Base-by-base conservation (phyloP, 1,140 invertebrate genomes). In the Nasonia longicornis region DNA sequence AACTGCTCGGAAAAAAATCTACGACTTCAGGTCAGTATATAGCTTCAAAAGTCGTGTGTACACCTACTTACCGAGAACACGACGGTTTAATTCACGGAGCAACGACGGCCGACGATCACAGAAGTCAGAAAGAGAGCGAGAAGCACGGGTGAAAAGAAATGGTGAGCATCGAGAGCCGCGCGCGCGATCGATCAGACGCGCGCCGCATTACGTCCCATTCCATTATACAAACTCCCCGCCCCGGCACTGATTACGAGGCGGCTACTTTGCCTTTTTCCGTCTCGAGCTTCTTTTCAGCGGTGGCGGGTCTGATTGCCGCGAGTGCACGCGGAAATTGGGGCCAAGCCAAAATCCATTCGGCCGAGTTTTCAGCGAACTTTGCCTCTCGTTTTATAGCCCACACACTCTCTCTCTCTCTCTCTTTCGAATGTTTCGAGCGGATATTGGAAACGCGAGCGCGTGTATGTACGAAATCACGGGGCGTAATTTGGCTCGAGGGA, bases 321-420 rank as follows among this genome's bases (percentile, higher is more conserved):
- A 77, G 42, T 69, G 64, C 64, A 69, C 29, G 66, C 76, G 45
- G 63, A 78, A 79, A 72, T 71, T 79, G 77, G 69, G 48, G 3
- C 69, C 38, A 71, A 71, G 77, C 77, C 77, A 79, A 71, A 79
- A 79, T 72, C 52, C 74, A 38, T 64, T 78, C 31, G 45, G 2
- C 26, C 38, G 35, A 71, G 48, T 79, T 79, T 72, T 63, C 29
- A 71, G 48, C 42, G n/a, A 77, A 64, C 64, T 64, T 38, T 42
- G 20, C 45, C 45, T 71, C n/a, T 8, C 67, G 29, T 71, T 72
- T 48, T 73, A 29, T 67, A 3, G 16, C 20, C 35, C 16, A 2
- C 69, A 31, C 31, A 31, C 31, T 35, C 31, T 42, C 63, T 42
- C 26, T 26, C 26, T 26, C 26, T 26, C 26, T 26, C 3, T 35